phyloP scores from a whole-genome alignment of 2,113 vertebrate genomes.

The Elachura formosa region DNA sequence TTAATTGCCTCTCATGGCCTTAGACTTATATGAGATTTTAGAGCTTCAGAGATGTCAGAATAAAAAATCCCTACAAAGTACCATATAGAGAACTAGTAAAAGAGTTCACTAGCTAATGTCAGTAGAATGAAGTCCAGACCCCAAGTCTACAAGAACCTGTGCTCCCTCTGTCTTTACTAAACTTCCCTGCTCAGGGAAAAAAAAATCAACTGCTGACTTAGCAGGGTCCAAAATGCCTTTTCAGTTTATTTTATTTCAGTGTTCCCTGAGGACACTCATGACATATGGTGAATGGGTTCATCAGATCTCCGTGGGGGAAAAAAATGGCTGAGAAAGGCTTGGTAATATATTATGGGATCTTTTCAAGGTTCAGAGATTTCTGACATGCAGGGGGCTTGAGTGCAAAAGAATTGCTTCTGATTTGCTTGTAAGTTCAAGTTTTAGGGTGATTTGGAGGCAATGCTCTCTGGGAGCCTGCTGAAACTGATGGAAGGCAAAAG shows the following conservation, averaged over 20 bases:
- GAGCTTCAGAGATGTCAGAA: not conserved
- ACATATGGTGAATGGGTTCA: slow-evolving; percentile 29
- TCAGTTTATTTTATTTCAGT: slow-evolving; percentile 4
- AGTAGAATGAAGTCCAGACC: not conserved
- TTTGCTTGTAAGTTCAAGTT: not conserved
- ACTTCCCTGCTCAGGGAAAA: not conserved
- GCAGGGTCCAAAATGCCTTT: not conserved
- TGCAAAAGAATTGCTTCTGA: slow-evolving; percentile 11
- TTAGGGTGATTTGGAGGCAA: not conserved
- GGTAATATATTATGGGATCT: not conserved
- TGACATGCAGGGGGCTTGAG: not conserved
- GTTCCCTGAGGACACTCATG: slow-evolving; percentile 18
- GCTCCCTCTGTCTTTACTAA: not conserved
- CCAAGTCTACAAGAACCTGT: not conserved
- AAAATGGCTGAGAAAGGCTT: not conserved
- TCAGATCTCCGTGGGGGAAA: not conserved
- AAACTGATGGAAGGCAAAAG: slow-evolving; percentile 14
- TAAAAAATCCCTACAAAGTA: not conserved
- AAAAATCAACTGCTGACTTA: not conserved
- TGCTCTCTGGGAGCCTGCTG: not conserved
- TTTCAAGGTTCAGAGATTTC: slow-evolving; percentile 13
- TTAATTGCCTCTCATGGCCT: not conserved
- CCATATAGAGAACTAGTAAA: not conserved
- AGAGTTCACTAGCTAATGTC: not conserved
- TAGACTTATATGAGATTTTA: not conserved